Evolutionary conservation across 2,113 vertebrate genomes (phyloP).

Genomic region (Pelodiscus sinensis): DNA sequence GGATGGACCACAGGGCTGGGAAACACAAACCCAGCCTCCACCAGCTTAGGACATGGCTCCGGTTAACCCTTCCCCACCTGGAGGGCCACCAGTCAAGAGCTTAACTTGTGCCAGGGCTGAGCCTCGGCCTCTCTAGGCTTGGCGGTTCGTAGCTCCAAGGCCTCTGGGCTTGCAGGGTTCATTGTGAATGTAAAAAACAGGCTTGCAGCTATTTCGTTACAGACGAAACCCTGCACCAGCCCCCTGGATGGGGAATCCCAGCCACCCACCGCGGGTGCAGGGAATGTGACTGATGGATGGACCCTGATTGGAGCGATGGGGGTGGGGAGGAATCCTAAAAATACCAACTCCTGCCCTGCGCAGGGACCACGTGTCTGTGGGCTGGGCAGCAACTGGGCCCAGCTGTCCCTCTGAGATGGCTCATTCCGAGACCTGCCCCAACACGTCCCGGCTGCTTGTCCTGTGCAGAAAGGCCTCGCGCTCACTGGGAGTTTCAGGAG

Average conservation of each 20-base stretch:
- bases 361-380: neutral
- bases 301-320: neutral
- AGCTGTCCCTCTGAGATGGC: slow-evolving; percentile 56
- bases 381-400: slow-evolving; percentile 40
- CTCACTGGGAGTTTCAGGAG: neutral
- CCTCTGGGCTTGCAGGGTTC: no score
- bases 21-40: neutral
- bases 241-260: neutral
- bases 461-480: neutral
- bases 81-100: neutral
- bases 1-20: neutral
- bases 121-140: no score
- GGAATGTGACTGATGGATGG: neutral
- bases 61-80: neutral
- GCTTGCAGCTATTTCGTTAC: no score
- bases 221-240: neutral
- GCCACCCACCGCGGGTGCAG: neutral
- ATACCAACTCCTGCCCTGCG: slow-evolving; percentile 46
- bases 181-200: no score
- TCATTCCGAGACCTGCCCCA: neutral
- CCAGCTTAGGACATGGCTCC: no score
- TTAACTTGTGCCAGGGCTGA: neutral
- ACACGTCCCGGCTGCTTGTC: neutral
- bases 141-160: no score
- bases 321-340: slow-evolving; percentile 70